Evolutionary conservation across 2,113 vertebrate genomes (phyloP).

Genomic region (Sturnira hondurensis): DNA sequence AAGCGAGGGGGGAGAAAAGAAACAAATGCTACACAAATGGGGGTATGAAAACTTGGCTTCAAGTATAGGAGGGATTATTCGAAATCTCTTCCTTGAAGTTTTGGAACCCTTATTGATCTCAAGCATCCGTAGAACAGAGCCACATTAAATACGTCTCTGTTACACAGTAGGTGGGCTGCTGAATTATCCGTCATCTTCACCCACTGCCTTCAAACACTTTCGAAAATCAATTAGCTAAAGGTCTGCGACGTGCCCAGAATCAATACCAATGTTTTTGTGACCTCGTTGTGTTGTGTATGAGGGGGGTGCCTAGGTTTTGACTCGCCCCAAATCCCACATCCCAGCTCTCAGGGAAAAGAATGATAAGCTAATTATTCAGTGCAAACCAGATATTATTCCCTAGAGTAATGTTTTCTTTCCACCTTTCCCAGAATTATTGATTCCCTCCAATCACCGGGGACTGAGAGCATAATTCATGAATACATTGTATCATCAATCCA

Average conservation of each 20-base stretch:
- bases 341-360: constrained; percentile 1
- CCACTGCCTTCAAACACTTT: neutral
- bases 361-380: constrained; percentile 56
- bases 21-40: neutral
- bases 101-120: neutral
- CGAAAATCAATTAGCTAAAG: neutral
- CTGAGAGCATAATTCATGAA: constrained; percentile 52
- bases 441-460: constrained; percentile 43
- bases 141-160: neutral
- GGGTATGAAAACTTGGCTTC: neutral
- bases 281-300: neutral
- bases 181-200: neutral
- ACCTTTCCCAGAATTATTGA: constrained; percentile 52
- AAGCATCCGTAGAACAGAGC: neutral
- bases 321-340: neutral
- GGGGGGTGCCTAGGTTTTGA: neutral
- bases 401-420: constrained; percentile 28
- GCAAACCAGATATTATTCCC: constrained; percentile 57
- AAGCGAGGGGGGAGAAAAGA: neutral
- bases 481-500: constrained; percentile 59
- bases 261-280: neutral
- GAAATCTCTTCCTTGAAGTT: neutral
- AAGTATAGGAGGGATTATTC: neutral
- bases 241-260: neutral
- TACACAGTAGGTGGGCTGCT: neutral